phyloP scores from a whole-genome alignment of 2,888 invertebrate genomes.

The Lacanobia wlatinum region DNA sequence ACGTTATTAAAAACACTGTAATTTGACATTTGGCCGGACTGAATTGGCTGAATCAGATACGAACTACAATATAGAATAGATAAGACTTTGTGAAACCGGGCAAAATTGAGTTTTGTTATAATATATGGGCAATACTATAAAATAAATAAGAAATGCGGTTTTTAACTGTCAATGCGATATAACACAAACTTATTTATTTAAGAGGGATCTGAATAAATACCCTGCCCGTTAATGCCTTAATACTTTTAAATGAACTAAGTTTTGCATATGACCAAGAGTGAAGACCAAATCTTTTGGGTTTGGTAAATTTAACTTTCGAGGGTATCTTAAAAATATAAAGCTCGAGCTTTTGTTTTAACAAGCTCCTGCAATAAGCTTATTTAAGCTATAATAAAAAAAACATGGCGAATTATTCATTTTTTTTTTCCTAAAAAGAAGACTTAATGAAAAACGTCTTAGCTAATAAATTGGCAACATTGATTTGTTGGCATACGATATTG shows the following conservation, averaged over 20 bases:
- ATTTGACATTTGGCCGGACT: constrained; percentile 7
- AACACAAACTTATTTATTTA: not conserved
- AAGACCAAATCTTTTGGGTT: too few species aligned
- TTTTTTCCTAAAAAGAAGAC: constrained; percentile 25
- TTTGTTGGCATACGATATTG: constrained; percentile 9
- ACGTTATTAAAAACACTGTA: constrained; percentile 7
- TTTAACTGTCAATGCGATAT: not conserved
- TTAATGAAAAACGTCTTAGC: not conserved
- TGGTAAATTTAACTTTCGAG: not conserved
- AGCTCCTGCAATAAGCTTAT: constrained; percentile 14
- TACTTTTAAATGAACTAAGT: not conserved
- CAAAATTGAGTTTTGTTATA: not conserved
- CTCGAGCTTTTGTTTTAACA: constrained; percentile 40
- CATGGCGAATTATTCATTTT: not conserved
- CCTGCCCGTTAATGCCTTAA: not conserved
- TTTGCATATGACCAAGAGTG: too few species aligned
- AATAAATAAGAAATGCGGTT: not conserved
- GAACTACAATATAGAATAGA: constrained; percentile 5
- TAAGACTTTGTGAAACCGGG: not conserved
- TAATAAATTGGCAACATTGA: constrained; percentile 22
- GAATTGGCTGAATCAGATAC: constrained; percentile 1
- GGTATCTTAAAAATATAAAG: constrained; percentile 9
- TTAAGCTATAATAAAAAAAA: constrained; percentile 9
- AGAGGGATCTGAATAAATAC: not conserved
- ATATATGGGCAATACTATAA: constrained; percentile 2